phyloP scores from a whole-genome alignment of 2,797 vertebrate genomes.

The Diceros bicornis region DNA sequence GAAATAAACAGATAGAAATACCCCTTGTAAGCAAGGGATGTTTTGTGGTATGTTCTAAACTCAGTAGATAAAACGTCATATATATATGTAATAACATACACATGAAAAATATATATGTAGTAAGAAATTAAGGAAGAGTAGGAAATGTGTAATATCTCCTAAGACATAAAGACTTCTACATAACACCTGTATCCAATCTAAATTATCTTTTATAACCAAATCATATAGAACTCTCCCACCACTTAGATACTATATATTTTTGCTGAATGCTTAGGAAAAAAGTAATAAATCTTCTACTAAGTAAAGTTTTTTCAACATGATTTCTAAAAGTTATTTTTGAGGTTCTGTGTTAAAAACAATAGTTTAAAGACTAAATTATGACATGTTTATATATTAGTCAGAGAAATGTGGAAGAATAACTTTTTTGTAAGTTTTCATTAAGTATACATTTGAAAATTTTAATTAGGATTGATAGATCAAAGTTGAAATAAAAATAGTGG shows the following conservation, averaged over 20 bases:
- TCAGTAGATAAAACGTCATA: not conserved
- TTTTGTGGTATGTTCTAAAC: constrained; percentile 55
- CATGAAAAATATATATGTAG: not conserved
- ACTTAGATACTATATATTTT: not conserved
- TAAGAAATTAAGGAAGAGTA: constrained; percentile 15
- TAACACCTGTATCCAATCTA: not conserved
- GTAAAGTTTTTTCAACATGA: constrained; percentile 61
- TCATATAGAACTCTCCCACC: not conserved
- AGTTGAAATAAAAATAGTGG: constrained; percentile 68
- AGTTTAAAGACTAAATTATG: constrained; percentile 54
- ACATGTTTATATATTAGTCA: constrained; percentile 53
- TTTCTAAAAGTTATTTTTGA: constrained; percentile 75
- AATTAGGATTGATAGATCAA: constrained; percentile 59
- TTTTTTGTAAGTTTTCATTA: not conserved
- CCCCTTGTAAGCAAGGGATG: not conserved
- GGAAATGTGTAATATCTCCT: not conserved
- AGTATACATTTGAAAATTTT: constrained; percentile 47
- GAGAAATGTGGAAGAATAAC: constrained; percentile 40
- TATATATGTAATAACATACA: not conserved
- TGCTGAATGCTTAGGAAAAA: constrained; percentile 31
- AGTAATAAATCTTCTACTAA: not conserved
- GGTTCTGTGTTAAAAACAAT: constrained; percentile 63
- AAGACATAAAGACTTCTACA: not conserved
- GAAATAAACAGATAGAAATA: constrained; percentile 69
- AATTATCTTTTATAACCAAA: constrained; percentile 41